phyloP scores from a whole-genome alignment of 2,888 invertebrate species.

The Zonitis immaculata region DNA sequence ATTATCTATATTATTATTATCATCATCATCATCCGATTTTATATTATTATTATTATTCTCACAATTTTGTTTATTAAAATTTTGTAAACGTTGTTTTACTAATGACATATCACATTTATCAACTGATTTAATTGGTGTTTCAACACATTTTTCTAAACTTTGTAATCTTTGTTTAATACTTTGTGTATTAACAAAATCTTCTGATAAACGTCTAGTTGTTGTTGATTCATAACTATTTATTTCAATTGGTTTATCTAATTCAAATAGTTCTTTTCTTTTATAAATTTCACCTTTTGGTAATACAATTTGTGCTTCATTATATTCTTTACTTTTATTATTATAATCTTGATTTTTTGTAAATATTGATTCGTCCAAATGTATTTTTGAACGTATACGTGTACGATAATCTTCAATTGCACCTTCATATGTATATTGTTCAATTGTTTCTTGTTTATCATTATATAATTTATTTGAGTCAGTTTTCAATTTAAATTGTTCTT shows the following conservation, averaged over 20 bases:
- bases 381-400: conserved; percentile 60
- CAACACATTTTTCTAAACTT: conserved; percentile 62
- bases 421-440: conserved; percentile 79
- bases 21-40: too few species aligned
- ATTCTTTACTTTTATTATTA: conserved; percentile 38
- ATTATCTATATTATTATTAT: conserved; percentile 19
- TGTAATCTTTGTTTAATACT: conserved; percentile 70
- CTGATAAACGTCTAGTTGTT: conserved; percentile 53
- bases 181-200: conserved; percentile 62
- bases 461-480: conserved; percentile 16
- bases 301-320: conserved; percentile 37
- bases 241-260: conserved; percentile 59
- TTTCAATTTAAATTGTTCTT: conserved; percentile 50
- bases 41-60: too few species aligned
- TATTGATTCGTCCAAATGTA: conserved; percentile 41
- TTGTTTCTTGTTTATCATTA: conserved; percentile 52
- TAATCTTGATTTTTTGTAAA: conserved; percentile 34
- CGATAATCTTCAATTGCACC: conserved; percentile 84
- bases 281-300: conserved; percentile 77
- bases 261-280: conserved; percentile 78
- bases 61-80: conserved; percentile 32
- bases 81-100: conserved; percentile 32
- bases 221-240: conserved; percentile 44
- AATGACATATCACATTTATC: conserved; percentile 29
- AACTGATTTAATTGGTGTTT: conserved; percentile 46